phyloP scores from a whole-genome alignment of 2,113 vertebrate species.

The Oriolus oriolus region DNA sequence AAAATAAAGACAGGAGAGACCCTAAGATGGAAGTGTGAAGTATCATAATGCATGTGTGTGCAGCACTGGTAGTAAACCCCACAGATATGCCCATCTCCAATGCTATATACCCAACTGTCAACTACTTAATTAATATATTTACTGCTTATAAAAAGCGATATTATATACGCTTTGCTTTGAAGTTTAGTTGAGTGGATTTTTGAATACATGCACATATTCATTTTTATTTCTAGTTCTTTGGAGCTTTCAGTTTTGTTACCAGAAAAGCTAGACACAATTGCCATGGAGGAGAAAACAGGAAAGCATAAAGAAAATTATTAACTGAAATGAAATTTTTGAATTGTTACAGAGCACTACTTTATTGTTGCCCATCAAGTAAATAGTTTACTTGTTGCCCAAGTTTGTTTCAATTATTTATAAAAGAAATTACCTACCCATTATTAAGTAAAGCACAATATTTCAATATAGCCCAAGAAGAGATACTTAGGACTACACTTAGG shows the following conservation, averaged over 20 bases:
- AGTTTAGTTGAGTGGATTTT: background rate
- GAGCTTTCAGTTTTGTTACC: background rate
- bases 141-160: fast-evolving
- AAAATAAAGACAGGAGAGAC: background rate
- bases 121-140: background rate
- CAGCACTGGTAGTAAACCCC: background rate
- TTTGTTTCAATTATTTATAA: background rate
- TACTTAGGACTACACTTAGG: background rate
- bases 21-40: background rate
- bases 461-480: background rate
- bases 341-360: background rate
- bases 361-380: background rate
- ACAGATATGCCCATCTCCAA: background rate
- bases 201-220: background rate
- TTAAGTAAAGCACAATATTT: background rate
- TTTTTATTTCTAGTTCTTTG: background rate
- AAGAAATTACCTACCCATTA: background rate
- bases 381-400: background rate
- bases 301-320: background rate
- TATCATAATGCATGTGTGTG: no score
- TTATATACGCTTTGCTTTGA: background rate
- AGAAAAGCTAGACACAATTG: background rate
- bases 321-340: background rate
- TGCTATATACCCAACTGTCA: background rate
- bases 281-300: fast-evolving